phyloP scores from a whole-genome alignment of 2,113 vertebrate genomes.

The Alligator sinensis region DNA sequence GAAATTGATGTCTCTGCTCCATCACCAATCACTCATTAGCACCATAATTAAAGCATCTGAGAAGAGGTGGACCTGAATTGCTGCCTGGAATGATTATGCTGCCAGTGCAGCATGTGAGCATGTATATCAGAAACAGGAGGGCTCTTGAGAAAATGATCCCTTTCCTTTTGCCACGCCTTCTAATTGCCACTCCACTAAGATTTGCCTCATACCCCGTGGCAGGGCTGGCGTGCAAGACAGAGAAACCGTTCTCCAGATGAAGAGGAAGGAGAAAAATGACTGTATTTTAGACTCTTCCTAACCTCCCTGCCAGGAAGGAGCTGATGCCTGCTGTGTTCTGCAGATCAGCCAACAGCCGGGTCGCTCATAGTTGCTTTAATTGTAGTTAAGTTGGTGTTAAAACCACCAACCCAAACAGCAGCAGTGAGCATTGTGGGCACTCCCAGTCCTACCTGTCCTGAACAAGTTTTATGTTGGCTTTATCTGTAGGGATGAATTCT shows the following conservation, averaged over 20 bases:
- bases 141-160: slow-evolving; percentile 5
- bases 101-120: not conserved
- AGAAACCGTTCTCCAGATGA: slow-evolving; percentile 5
- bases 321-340: not conserved
- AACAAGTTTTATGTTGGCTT: not conserved
- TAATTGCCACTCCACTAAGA: slow-evolving; percentile 46
- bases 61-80: slow-evolving; percentile 2
- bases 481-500: not conserved
- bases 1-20: not conserved
- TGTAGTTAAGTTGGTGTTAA: not conserved
- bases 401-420: not conserved
- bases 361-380: not conserved
- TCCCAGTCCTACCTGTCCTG: not conserved
- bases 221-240: slow-evolving; percentile 8
- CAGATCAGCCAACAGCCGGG: not conserved
- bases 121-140: not conserved
- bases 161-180: not conserved
- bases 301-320: not conserved
- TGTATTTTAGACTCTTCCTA: not conserved
- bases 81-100: not conserved
- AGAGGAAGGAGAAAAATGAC: slow-evolving; percentile 6
- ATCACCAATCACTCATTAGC: not conserved
- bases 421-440: not conserved
- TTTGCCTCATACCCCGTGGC: slow-evolving; percentile 23
- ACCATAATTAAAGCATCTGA: not conserved